A percentile compares a stretch with the other conserved stretches of the same genome.
Evolutionary conservation across 2,113 vertebrate species (phyloP).

Genomic region (Bubo scandiacus): DNA sequence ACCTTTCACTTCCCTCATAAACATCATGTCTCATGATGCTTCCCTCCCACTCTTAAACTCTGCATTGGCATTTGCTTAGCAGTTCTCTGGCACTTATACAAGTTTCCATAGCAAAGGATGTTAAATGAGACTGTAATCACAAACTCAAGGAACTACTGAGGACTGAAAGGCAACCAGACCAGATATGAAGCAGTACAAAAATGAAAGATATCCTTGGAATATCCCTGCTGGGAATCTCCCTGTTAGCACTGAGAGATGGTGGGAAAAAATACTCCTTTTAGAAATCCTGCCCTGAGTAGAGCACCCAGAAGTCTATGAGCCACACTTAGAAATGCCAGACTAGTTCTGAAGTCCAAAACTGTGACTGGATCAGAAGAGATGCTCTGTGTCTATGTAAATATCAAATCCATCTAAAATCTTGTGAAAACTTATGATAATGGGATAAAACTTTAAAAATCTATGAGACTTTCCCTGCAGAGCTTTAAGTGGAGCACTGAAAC

Average conservation of each 20-base stretch:
- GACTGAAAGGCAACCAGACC: neutral
- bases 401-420: neutral
- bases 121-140: neutral
- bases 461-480: neutral
- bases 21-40: neutral
- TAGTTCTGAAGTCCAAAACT: neutral
- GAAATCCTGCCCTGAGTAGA: neutral
- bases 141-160: neutral
- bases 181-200: neutral
- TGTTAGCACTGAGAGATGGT: neutral
- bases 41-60: neutral
- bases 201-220: slow-evolving; percentile 6
- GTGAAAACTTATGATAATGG: neutral
- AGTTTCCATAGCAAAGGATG: slow-evolving; percentile 44
- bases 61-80: neutral
- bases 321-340: neutral
- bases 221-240: neutral
- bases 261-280: neutral
- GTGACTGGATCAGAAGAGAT: neutral
- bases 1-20: neutral
- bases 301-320: neutral
- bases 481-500: neutral
- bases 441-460: neutral
- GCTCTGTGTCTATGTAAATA: neutral
- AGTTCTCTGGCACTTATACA: neutral